Evolutionary conservation across 2,797 vertebrate species (phyloP), one percentile per base, ranked within the genome.

Genomic region (Anabacerthia variegaticeps): DNA sequence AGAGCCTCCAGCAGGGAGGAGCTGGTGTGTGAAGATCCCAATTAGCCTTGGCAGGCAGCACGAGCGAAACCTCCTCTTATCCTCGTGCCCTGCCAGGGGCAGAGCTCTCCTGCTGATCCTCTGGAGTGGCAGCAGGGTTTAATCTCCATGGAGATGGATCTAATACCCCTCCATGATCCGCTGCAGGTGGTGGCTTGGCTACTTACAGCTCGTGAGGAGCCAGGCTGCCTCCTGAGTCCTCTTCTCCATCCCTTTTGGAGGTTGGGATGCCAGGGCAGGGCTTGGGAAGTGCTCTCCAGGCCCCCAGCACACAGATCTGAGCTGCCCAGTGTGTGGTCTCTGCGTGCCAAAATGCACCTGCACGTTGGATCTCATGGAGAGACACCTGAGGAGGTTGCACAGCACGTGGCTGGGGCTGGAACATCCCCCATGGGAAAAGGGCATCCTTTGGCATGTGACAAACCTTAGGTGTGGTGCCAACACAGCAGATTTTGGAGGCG

Each of bases 41-140:
- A 39, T 56, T 22, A 68, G 54, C 6, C 78, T 80, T 89, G 92
- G 79, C 92, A 96, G 93, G 85, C 79, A 63, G 92, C 90, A 83
- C 16, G 6, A 68, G 75, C 1, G 0, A 62, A 78, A 80, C 49
- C 78, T 76, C 86, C 91, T 56, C 67, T 49, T 55, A 3, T 76
- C 80, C 92, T 74, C 12, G 1, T 0, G 37, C 66, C 55, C 67
- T 15, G 27, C 62, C 5, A 0, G 0, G 7, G 8, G 89, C 93
- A 88, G 71, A 94, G 95, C 82, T 27, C 39, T 87, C 27, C 81
- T 0, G 19, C 74, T 81, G 87, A 61, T 76, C 81, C 87, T 37
- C 63, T 3, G n/a, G 41, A 37, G 77, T 37, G 71, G 37, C 77
- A 78, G 52, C 4, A 0, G 54, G 88, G 43, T 48, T 96, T 36